Evolutionary conservation across 2,888 invertebrate genomes (phyloP), one percentile per base, ranked within the genome.

Genomic region (Anorthoa munda): DNA sequence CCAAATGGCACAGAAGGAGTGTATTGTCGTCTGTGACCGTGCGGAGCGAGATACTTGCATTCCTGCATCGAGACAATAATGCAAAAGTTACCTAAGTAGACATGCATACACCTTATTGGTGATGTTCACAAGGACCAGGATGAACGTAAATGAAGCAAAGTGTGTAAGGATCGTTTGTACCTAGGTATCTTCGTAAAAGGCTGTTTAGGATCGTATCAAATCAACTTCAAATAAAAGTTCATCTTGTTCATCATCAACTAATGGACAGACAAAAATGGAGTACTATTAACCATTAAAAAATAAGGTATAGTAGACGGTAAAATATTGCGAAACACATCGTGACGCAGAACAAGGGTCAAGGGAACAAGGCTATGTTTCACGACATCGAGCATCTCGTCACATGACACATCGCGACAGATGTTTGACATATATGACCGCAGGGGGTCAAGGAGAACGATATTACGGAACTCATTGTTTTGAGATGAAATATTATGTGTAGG

Each of bases 1-100:
- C 58, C 53, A 11, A 21, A 65, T 64, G 60, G 53, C 31, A 39
- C 58, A 55, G 46, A 39, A 67, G 23, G 15, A 39, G 48, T 26
- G 18, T 18, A 46, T 39, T 39, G 31, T 46, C 64, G 31, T 31
- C 17, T 45, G 45, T 21, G 46, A 18, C 15, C 18, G 13, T 39
- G 68, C 31, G 15, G 39, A 31, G 13, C 39, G 15, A 21, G 60
- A 17, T 21, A 53, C 39, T 39, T 39, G 39, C 18, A 51, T n/a
- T 13, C 13, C 15, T 21, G 21, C 21, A 12, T 45, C 21, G 18
- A 46, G 11, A 26, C 21, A 48, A 15, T 23, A 1, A n/a, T 5
- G 1, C 13, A 56, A 39, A 0, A n/a, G 11, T 1, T 17, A 55
- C 9, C 23, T 18, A 31, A 4, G 13, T 17, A 23, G 39, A 39